Percentiles rank a stretch among this genome's conserved stretches.
Evolutionary conservation across 2,888 invertebrate species (phyloP).

Genomic region (Lumbricus terrestris): DNA sequence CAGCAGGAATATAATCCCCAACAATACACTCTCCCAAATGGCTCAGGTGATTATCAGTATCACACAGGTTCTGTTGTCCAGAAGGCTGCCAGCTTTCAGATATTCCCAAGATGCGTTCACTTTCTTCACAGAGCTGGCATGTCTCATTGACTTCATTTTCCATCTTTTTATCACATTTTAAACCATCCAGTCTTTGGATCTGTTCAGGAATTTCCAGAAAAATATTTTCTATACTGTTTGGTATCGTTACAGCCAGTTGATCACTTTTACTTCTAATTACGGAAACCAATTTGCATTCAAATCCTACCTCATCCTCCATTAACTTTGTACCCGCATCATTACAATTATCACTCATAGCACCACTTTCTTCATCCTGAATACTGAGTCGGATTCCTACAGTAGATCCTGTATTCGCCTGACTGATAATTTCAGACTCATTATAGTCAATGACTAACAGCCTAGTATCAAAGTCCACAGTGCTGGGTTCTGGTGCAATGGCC

Average conservation of each 20-base stretch:
- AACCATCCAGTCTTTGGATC: background rate
- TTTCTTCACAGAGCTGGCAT: background rate
- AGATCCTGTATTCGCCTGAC: background rate
- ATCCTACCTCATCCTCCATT: background rate
- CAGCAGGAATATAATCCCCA: background rate
- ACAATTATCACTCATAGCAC: background rate
- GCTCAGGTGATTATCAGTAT: background rate
- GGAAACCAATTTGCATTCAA: background rate
- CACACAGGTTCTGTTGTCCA: background rate
- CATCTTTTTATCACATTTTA: background rate
- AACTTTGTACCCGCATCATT: background rate
- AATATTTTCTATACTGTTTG: slow-evolving; percentile 3
- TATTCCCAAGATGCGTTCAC: background rate
- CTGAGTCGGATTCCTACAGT: background rate
- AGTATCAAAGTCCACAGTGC: background rate
- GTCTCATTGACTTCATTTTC: background rate
- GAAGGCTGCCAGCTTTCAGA: background rate
- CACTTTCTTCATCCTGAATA: background rate
- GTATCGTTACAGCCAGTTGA: background rate
- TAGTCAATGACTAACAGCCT: background rate
- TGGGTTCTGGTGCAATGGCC: background rate
- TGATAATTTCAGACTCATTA: background rate
- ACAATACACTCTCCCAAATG: background rate
- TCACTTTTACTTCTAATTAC: background rate
- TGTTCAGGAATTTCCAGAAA: background rate